phyloP scores from a whole-genome alignment of 2,113 vertebrate species.

The Paratilapia polleni region DNA sequence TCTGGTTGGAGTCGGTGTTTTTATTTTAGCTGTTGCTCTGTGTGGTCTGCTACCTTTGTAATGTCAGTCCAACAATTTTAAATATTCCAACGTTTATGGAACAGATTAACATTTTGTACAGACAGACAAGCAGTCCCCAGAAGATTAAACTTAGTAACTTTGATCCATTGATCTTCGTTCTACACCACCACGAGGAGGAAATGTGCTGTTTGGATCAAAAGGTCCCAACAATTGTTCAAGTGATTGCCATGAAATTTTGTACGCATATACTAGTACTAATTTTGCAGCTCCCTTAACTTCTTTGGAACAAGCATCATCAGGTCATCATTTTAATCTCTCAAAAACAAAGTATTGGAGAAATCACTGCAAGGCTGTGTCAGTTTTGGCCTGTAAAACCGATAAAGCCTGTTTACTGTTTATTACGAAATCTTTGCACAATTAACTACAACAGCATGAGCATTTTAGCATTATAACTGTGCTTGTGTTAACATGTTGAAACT shows the following conservation, averaged over 20 bases:
- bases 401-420: neutral
- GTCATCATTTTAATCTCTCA: neutral
- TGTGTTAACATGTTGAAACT: neutral
- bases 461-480: neutral
- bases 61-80: neutral
- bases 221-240: neutral
- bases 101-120: neutral
- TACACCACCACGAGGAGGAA: neutral
- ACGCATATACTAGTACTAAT: too few relatives aligned
- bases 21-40: neutral
- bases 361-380: neutral
- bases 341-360: neutral
- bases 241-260: neutral
- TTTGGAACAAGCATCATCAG: neutral
- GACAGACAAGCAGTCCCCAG: neutral
- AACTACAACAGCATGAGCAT: neutral
- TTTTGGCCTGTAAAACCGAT: accelerated
- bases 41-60: neutral
- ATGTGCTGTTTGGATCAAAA: neutral
- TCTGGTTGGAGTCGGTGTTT: neutral
- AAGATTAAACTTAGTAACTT: neutral
- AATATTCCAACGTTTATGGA: neutral
- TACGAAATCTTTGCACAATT: neutral
- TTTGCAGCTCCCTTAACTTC: neutral
- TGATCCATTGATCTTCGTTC: neutral